These are phyloP conservation scores for Liolophura sinensis DNA, from an alignment of 1,140 invertebrate species.

Conservation along the genomic window DNA sequence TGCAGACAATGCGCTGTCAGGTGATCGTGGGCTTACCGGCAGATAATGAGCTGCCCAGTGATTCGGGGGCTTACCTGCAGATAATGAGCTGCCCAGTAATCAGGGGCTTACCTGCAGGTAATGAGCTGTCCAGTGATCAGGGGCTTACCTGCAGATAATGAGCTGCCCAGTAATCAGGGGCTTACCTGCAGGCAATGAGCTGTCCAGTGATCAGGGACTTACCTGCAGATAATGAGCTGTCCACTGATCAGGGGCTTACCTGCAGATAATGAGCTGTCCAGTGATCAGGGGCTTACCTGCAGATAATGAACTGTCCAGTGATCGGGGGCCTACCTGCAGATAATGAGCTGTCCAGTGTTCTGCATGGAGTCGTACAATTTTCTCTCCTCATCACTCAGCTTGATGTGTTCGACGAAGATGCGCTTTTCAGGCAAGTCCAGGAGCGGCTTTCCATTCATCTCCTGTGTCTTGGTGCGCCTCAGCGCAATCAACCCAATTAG, in stretches of 20 bases:
- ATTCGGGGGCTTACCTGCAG: too few relatives aligned
- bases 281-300: slow-evolving; percentile 16
- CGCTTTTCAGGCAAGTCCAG: slow-evolving; percentile 28
- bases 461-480: slow-evolving; percentile 36
- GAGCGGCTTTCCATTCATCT: slow-evolving; percentile 30
- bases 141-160: too few relatives aligned
- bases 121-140: too few relatives aligned
- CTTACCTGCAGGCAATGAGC: slow-evolving; percentile 10
- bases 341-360: slow-evolving; percentile 25
- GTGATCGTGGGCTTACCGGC: too few relatives aligned
- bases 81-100: too few relatives aligned
- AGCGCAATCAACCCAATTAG: slow-evolving; percentile 35
- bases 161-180: too few relatives aligned
- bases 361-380: slow-evolving; percentile 33
- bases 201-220: slow-evolving; percentile 25
- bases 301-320: slow-evolving; percentile 28
- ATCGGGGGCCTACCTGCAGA: slow-evolving; percentile 7
- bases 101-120: too few relatives aligned
- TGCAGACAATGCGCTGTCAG: too few relatives aligned
- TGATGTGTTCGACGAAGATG: slow-evolving; percentile 31
- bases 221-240: too few relatives aligned
- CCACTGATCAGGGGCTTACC: background rate
- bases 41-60: too few relatives aligned
- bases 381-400: slow-evolving; percentile 33
- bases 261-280: background rate